Conservation (phyloP, 2,797 vertebrate genomes). For the Trematomus bernacchii region DNA sequence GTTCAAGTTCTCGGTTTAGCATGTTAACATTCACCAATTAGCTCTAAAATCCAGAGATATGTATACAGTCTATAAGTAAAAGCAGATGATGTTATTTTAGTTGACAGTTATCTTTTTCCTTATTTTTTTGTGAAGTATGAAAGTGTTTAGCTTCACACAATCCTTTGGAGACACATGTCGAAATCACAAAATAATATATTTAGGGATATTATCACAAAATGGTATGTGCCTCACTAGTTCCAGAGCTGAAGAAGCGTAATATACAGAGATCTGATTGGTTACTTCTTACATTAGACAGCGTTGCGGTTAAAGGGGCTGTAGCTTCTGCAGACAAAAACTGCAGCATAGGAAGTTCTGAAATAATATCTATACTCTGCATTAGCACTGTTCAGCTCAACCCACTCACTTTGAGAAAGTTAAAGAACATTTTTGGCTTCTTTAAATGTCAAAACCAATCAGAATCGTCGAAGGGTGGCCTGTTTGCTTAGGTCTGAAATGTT, state of each 20-base stretch:
- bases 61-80: neutral
- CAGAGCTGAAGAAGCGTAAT: neutral
- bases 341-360: conserved; percentile 12
- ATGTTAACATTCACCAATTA: neutral
- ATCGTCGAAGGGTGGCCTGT: neutral
- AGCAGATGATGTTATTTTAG: neutral
- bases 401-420: conserved; percentile 15
- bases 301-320: neutral
- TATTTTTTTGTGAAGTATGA: no score
- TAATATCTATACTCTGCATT: neutral
- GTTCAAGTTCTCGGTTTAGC: neutral
- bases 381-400: conserved; percentile 9
- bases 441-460: conserved; percentile 13
- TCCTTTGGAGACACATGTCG: neutral
- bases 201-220: neutral
- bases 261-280: neutral
- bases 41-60: no score
- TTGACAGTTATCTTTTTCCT: neutral
- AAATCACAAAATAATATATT: no score
- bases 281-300: conserved; percentile 13
- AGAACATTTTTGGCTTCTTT: conserved; percentile 18
- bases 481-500: neutral
- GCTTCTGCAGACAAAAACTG: conserved; percentile 27
- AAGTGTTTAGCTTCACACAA: neutral
- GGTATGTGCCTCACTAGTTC: neutral